Evolutionary conservation across 2,797 vertebrate species (phyloP).

Genomic region (Trachurus trachurus): DNA sequence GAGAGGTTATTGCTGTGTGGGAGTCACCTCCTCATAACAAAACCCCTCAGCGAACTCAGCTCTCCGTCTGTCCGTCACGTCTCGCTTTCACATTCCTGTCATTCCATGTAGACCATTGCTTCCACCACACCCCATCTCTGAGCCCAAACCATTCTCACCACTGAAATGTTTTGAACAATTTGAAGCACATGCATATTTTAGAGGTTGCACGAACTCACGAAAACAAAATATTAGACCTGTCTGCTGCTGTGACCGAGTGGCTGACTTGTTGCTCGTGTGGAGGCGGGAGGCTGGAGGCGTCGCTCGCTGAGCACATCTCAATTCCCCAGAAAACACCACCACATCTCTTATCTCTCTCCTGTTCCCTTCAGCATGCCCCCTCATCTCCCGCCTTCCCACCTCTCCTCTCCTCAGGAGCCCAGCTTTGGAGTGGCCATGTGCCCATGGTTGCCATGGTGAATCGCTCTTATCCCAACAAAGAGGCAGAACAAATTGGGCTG

Average conservation of each 20-base stretch:
- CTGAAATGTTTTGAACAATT: slow-evolving; percentile 33
- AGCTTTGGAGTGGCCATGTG: slow-evolving; percentile 57
- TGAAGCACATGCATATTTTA: slow-evolving; percentile 52
- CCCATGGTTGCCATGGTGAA: slow-evolving; percentile 79
- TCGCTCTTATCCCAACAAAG: slow-evolving; percentile 74
- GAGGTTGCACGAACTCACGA: slow-evolving; percentile 30
- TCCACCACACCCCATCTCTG: slow-evolving; percentile 58
- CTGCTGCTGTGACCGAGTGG: slow-evolving; percentile 12
- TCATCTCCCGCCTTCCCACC: slow-evolving; percentile 24
- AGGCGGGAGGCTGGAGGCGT: slow-evolving; percentile 4
- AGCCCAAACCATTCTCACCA: slow-evolving; percentile 52
- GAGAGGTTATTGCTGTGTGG: slow-evolving; percentile 72
- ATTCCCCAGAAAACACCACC: slow-evolving; percentile 14
- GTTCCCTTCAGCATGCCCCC: slow-evolving; percentile 9
- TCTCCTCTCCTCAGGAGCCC: slow-evolving; percentile 58
- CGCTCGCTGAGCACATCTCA: slow-evolving; percentile 24
- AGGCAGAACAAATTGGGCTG: slow-evolving; percentile 56
- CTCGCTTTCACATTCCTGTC: slow-evolving; percentile 74
- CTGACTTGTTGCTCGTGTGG: neutral
- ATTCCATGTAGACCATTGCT: slow-evolving; percentile 62
- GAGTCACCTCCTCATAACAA: slow-evolving; percentile 68
- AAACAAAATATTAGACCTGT: slow-evolving; percentile 26
- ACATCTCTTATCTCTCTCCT: slow-evolving; percentile 9
- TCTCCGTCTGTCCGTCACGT: slow-evolving; percentile 58
- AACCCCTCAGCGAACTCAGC: slow-evolving; percentile 48